phyloP scores from a whole-genome alignment of 2,113 vertebrate species.

The Micronycteris hirsuta region DNA sequence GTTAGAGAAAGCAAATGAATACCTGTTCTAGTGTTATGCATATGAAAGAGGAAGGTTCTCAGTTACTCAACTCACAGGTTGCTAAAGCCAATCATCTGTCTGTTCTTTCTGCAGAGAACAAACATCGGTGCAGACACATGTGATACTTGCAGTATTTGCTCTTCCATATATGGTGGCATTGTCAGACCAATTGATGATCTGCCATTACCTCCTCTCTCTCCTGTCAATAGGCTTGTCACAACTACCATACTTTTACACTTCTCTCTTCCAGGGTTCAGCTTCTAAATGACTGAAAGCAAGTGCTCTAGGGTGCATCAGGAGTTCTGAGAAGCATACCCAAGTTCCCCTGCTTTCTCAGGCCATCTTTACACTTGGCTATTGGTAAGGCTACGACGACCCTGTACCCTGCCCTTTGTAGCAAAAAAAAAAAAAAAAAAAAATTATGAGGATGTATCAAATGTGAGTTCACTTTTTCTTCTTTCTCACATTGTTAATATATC shows the following conservation, averaged over 20 bases:
- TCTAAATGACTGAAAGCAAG: not conserved
- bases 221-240: not conserved
- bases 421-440: not conserved
- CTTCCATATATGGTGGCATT: fast-evolving
- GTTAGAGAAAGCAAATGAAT: not conserved
- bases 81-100: not conserved
- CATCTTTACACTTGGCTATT: not conserved
- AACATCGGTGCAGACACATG: not conserved
- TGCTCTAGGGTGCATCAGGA: not conserved
- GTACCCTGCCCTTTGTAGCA: not conserved
- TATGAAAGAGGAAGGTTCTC: not conserved
- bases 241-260: not conserved
- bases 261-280: not conserved
- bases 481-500: not conserved
- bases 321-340: not conserved
- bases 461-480: not conserved
- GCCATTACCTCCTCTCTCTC: not conserved
- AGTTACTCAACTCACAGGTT: not conserved
- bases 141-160: not conserved
- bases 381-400: not conserved
- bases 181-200: not conserved
- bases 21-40: not conserved
- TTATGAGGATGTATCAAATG: not conserved
- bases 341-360: not conserved
- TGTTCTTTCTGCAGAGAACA: not conserved